Evolutionary conservation across 2,797 vertebrate genomes (phyloP).

Genomic region (Euthynnus affinis): DNA sequence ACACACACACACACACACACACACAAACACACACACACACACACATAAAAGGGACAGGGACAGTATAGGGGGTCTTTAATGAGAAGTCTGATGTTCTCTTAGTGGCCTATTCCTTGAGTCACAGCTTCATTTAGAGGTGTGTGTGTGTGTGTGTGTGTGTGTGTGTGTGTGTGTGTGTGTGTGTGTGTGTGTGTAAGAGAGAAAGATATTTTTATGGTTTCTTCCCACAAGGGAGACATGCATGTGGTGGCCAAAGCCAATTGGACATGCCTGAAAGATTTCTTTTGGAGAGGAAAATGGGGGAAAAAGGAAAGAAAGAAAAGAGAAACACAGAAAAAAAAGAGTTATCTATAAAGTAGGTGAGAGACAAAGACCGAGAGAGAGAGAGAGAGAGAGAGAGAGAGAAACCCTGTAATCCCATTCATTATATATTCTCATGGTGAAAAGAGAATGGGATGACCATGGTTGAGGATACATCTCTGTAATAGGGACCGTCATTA

Average conservation of each 20-base stretch:
- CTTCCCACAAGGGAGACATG: constrained; percentile 71
- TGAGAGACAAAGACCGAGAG: constrained; percentile 40
- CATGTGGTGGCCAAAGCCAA: constrained; percentile 76
- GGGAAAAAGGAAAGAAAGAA: constrained; percentile 13
- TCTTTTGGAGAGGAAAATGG: constrained; percentile 63
- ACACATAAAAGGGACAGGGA: constrained; percentile 54
- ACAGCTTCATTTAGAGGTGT: constrained; percentile 72
- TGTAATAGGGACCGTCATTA: constrained; percentile 56
- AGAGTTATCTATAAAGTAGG: constrained; percentile 44
- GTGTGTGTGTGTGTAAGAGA: not conserved
- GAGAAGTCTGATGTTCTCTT: constrained; percentile 82
- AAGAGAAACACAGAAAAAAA: constrained; percentile 35
- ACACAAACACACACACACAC: constrained; percentile 77
- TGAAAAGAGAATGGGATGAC: constrained; percentile 42
- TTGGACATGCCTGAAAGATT: constrained; percentile 82
- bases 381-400: constrained; percentile 26
- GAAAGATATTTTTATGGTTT: constrained; percentile 67
- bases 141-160: constrained; percentile 10
- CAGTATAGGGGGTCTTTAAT: constrained; percentile 85
- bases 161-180: constrained; percentile 5
- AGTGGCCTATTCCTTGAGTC: constrained; percentile 71
- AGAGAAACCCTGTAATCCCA: constrained; percentile 51
- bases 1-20: constrained; percentile 66
- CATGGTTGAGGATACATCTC: constrained; percentile 43
- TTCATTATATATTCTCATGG: constrained; percentile 63